phyloP scores from a whole-genome alignment of 2,113 vertebrate genomes.

The Urocolius indicus region DNA sequence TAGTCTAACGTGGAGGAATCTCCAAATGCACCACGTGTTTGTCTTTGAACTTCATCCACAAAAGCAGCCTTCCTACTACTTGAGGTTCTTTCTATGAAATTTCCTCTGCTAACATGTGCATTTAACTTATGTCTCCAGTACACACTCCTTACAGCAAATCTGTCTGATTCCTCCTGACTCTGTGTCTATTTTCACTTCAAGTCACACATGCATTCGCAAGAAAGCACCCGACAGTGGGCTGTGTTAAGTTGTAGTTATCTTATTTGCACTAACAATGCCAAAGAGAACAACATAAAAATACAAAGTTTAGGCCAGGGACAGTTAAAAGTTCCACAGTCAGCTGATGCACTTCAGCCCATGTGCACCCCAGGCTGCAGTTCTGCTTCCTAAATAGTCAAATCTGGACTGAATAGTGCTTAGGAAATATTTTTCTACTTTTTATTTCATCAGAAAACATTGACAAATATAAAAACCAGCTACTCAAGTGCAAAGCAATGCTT shows the following conservation, averaged over 20 bases:
- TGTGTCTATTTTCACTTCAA: not conserved
- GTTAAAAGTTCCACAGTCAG: not conserved
- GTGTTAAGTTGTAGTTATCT: not conserved
- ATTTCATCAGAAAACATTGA: not conserved
- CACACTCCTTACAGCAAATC: rapidly evolving
- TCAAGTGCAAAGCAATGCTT: rapidly evolving
- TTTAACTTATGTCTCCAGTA: not conserved
- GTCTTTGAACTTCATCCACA: not conserved
- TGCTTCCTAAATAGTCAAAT: not conserved
- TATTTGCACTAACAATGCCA: not conserved
- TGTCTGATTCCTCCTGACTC: rapidly evolving
- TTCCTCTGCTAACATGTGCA: not conserved
- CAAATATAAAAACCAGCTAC: not conserved
- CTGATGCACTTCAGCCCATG: not conserved
- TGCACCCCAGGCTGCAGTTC: not conserved
- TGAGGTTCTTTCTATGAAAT: not conserved
- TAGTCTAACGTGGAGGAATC: not conserved
- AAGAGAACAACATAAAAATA: not conserved
- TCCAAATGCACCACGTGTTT: not conserved
- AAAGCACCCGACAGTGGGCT: not conserved
- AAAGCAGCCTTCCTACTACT: not conserved
- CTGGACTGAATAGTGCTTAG: rapidly evolving
- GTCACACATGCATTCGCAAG: not conserved
- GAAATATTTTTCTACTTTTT: not conserved
- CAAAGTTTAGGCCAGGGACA: not conserved